phyloP scores from a whole-genome alignment of 1,140 invertebrate species.

The Drosophila trapezifrons region DNA sequence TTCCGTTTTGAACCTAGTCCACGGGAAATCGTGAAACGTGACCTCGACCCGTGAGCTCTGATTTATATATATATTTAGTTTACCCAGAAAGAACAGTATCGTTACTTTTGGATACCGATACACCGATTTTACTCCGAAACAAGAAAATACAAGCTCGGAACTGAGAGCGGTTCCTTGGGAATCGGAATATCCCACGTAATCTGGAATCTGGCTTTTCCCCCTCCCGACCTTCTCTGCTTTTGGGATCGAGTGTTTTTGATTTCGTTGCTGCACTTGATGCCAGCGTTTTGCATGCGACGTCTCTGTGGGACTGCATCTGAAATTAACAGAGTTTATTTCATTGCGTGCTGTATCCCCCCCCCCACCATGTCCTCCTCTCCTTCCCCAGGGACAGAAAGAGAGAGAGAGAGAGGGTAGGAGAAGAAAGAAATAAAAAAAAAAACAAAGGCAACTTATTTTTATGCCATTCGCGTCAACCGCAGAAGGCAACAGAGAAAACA shows the following conservation, averaged over 20 bases:
- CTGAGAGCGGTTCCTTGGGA: constrained; percentile 4
- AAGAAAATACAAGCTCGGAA: neutral
- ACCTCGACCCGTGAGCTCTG: no score
- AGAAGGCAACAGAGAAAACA: constrained; percentile 38
- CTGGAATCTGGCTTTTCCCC: neutral
- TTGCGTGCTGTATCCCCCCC: constrained; percentile 45
- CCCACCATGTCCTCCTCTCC: neutral
- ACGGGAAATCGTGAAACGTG: no score
- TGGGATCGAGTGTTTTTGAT: constrained; percentile 48
- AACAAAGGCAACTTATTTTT: constrained; percentile 80
- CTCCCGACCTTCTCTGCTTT: neutral
- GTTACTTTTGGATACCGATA: no score
- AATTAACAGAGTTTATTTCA: constrained; percentile 81
- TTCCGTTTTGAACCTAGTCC: no score
- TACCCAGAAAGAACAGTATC: no score
- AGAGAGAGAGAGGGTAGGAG: neutral
- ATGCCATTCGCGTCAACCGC: constrained; percentile 73
- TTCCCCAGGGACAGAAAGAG: constrained; percentile 9
- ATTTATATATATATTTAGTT: no score
- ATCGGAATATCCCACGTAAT: constrained; percentile 1
- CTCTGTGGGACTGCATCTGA: constrained; percentile 60
- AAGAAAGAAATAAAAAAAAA: constrained; percentile 20
- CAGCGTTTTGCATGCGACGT: constrained; percentile 49
- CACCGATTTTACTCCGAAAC: no score
- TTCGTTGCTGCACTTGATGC: constrained; percentile 60